Base-by-base conservation (phyloP, 2,888 invertebrate species). In the Troglohyphantes excavatus region DNA sequence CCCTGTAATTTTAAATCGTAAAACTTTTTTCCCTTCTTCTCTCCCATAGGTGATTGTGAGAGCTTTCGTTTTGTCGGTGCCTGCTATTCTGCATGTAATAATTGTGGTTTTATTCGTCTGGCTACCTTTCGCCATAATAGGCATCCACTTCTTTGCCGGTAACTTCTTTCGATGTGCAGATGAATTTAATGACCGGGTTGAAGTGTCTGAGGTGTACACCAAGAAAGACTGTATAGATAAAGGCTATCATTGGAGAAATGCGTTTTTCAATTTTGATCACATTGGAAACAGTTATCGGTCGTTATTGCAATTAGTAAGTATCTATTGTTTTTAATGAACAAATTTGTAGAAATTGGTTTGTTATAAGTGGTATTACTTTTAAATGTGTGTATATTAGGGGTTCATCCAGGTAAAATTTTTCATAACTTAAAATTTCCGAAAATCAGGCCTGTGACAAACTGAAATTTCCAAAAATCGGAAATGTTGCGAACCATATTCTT, bases 111-210 rank as follows among this genome's bases (percentile, higher is more conserved):
- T 90, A 6, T 85, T 85, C 27, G 73, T 90, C 13, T 90, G 90
- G 90, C 21, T 90, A 13, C 78, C 90, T 23, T 90, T 90, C 75
- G 85, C 81, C 13, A 82, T 90, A 21, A 23, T 81, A 13, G 85
- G 85, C 29, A 53, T 90, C 0, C 73, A 85, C 5, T 63, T 81
- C 7, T 85, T 81, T 70, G 39, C 73, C 53, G 85, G 81, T 7
- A 33, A 46, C 3, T 84, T 90, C 17, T 73, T 29, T 2, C 39
- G 75, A 26, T 90, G 90, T 75, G 81, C 61, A 2, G 29, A 86
- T 43, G 11, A 27, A 17, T 23, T 26, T 11, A 43, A 68, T 39
- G 19, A 43, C 19, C 29, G 11, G 2, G 19, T 68, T 39, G 6
- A 17, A 3, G 46, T 13, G 9, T 2, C 13, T 11, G 19, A 6